phyloP scores from a whole-genome alignment of 2,797 vertebrate genomes.

The Nasua narica region DNA sequence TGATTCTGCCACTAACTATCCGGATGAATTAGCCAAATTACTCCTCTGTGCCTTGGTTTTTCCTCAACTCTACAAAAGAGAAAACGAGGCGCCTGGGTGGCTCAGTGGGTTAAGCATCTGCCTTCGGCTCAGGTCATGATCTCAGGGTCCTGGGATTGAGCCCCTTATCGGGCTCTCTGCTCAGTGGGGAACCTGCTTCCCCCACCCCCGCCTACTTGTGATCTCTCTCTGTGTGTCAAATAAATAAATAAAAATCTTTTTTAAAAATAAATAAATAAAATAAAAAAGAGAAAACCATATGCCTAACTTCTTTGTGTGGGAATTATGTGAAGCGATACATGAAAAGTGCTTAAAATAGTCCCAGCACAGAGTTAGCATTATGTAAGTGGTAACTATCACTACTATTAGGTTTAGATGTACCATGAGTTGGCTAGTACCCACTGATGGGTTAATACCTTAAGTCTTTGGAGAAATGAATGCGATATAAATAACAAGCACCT shows the following conservation, averaged over 20 bases:
- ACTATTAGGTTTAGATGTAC: neutral
- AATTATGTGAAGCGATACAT: neutral
- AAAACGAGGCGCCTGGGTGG: neutral
- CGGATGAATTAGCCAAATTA: neutral
- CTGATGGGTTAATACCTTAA: neutral
- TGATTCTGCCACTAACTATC: neutral
- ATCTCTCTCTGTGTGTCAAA: too few relatives aligned
- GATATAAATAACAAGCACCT: slow-evolving; percentile 2
- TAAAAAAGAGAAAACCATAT: neutral
- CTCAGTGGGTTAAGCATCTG: too few relatives aligned
- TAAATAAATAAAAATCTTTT: too few relatives aligned
- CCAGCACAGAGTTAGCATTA: neutral
- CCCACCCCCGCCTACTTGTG: too few relatives aligned
- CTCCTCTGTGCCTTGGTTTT: neutral
- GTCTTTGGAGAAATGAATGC: neutral
- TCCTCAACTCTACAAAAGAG: neutral
- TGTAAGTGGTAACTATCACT: neutral
- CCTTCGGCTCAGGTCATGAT: too few relatives aligned
- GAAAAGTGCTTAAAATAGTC: neutral
- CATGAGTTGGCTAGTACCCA: neutral
- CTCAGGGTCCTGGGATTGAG: too few relatives aligned
- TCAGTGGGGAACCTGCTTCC: too few relatives aligned
- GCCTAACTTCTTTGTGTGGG: neutral
- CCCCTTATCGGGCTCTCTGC: too few relatives aligned
- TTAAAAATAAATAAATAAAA: too few relatives aligned